Evolutionary conservation across 2,113 vertebrate genomes (phyloP), one percentile per base, ranked within the genome.

Genomic region (Eira barbara): DNA sequence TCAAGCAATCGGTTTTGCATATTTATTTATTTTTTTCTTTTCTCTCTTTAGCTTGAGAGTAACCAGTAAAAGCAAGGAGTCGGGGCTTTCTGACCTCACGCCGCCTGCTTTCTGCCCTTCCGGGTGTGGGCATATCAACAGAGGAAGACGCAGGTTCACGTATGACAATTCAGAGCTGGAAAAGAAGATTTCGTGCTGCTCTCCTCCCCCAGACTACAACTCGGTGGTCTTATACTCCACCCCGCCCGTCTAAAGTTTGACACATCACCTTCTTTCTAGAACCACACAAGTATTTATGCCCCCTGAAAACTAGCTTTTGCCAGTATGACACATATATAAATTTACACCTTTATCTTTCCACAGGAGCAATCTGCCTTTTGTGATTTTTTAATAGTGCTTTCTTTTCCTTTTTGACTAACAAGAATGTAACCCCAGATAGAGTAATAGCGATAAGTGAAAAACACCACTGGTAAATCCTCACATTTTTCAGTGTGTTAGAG

Each of bases 151-250:
- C 84, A 92, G 98, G 57, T 69, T 98, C 1, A 97, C 97, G 0
- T 97, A 36, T 0, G 98, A 98, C 36, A 97, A 97, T 2, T 25
- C 29, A 0, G 92, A 96, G 61, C 96, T 98, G 97, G 98, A 98
- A 71, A 97, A 96, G 96, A 98, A 96, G 96, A 97, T 57, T 3
- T 34, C 12, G 0, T 98, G 97, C 91, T 97, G 85, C 29, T 96
- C 97, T 7, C 98, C 98, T 0, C 98, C 98, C 59, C 98, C 99
- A 0, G 98, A 98, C 96, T 99, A 99, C 97, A 99, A 99, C 94
- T 99, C 99, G 0, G 98, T 98, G 25, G 93, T 99, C 69, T 97
- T 99, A 6, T 99, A 98, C 89, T 98, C 99, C 34, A 98, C 99
- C 45, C 98, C 98, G 0, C 98, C 98, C 0, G 2, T 98, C 94